A percentile compares a stretch with the other conserved stretches of the same genome.
Evolutionary conservation across 2,113 vertebrate species (phyloP).

Genomic region (Vanacampus margaritifer): DNA sequence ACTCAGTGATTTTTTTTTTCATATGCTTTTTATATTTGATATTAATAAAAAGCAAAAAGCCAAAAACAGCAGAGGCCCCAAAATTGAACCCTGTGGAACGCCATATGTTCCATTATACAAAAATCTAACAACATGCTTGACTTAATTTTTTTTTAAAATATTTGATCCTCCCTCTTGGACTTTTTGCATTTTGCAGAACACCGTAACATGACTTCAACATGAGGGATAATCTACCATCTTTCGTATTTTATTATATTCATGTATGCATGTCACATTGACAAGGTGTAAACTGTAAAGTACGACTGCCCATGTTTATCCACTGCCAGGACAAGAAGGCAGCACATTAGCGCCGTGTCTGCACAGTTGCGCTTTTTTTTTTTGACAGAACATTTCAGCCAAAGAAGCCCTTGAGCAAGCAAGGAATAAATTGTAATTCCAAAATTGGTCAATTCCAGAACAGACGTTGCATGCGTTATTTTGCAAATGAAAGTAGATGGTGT

Average conservation of each 20-base stretch:
- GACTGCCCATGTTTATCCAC: constrained; percentile 4
- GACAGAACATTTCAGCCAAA: neutral
- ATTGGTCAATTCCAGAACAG: constrained; percentile 23
- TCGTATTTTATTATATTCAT: too few relatives aligned
- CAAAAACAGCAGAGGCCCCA: too few relatives aligned
- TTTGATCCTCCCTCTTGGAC: too few relatives aligned
- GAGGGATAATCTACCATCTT: too few relatives aligned
- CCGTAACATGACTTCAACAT: neutral
- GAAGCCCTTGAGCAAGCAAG: neutral
- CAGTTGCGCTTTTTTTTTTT: neutral
- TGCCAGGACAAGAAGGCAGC: neutral
- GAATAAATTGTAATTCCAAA: too few relatives aligned
- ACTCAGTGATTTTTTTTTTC: too few relatives aligned
- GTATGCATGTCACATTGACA: constrained; percentile 7
- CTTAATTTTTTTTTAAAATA: too few relatives aligned
- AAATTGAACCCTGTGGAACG: too few relatives aligned
- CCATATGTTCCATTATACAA: too few relatives aligned
- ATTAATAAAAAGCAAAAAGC: too few relatives aligned
- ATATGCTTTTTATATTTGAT: too few relatives aligned
- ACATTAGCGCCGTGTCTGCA: constrained; percentile 5
- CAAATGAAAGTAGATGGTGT: constrained; percentile 55
- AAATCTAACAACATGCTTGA: too few relatives aligned
- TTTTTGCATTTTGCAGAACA: neutral
- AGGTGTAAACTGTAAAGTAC: neutral
- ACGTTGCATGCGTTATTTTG: constrained; percentile 10